Evolutionary conservation across 1,140 invertebrate genomes (phyloP), one percentile per base, ranked within the genome.

Genomic region (Cyrtorhinus lividipennis): DNA sequence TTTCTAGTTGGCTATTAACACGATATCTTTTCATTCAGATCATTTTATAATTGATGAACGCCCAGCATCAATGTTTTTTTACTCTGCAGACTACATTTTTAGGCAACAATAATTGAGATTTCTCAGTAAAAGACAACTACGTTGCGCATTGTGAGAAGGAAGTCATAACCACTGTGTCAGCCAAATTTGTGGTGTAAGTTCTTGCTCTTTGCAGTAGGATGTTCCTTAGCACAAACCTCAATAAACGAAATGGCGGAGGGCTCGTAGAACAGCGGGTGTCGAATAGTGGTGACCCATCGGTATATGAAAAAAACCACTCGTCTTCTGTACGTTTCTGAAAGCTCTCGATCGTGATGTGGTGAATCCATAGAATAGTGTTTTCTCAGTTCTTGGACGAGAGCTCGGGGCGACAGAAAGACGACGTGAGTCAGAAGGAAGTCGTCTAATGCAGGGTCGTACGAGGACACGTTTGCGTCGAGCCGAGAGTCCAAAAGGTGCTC

Each of bases 391-490:
- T 83, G 80, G 70, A 88, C 84, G 57, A 92, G 76, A 66, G 86
- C 80, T 64, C 86, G 81, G 58, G 81, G 84, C 13, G 87, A 84
- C 80, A 92, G 87, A 73, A 88, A 92, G 57, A 92, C 84, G 60
- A 89, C 85, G 72, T 92, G 86, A n/a, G 90, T 92, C 15, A 92
- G 74, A 46, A 92, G 76, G 72, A 92, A 91, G 74, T 92, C 89
- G 71, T 91, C 88, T 45, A 91, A 75, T 69, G 90, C 88, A 59
- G 81, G 81, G 75, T 89, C 87, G 5, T 71, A 73, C 2, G 74
- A 69, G 18, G 71, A 67, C 5, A 72, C 62, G 2, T 75, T 73
- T 59, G 78, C 69, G 62, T 79, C 79, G 66, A 86, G 82, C 66
- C 87, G 76, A 22, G 88, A 92, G 72, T 93, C 90, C 61, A 92